Evolutionary conservation across 53 echinoderm and acorn worm genomes (phyloP).

Genomic region (Holothuria leucospilota): DNA sequence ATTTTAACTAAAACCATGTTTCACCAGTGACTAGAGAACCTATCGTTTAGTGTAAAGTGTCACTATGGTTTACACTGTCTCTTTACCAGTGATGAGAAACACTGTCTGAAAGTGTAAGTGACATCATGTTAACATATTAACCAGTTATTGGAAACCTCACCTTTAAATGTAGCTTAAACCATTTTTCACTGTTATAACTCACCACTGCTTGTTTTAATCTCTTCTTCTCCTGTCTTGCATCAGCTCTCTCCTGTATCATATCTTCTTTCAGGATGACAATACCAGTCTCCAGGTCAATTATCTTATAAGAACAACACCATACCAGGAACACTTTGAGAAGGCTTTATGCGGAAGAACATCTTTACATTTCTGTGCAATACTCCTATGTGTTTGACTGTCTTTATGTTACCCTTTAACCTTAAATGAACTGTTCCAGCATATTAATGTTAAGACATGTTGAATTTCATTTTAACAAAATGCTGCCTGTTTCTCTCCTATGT

Average conservation of each 20-base stretch:
- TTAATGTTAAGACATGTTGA: too few relatives aligned
- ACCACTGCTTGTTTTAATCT: constrained; percentile 96
- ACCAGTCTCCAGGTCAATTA: constrained; percentile 88
- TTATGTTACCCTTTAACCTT: background rate
- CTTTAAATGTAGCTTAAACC: too few relatives aligned
- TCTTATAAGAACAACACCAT: constrained; percentile 49
- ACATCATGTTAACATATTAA: too few relatives aligned
- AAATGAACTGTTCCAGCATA: too few relatives aligned
- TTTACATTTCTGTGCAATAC: too few relatives aligned
- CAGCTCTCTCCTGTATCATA: constrained; percentile 98
- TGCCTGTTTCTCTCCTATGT: background rate
- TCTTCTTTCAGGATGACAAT: constrained; percentile 95
- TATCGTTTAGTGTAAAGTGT: too few relatives aligned
- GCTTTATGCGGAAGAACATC: background rate
- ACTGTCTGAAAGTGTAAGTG: too few relatives aligned
- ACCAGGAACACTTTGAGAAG: background rate
- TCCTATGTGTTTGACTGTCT: background rate
- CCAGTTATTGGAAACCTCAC: too few relatives aligned
- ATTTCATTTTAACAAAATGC: background rate
- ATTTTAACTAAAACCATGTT: too few relatives aligned
- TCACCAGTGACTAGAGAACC: too few relatives aligned
- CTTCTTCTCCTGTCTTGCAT: constrained; percentile 96
- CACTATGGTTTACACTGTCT: too few relatives aligned
- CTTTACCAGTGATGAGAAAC: too few relatives aligned
- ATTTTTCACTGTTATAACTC: constrained; percentile 14